Percentiles rank a stretch among this genome's conserved stretches.
Evolutionary conservation across 2,113 vertebrate species (phyloP).

Genomic region (Penelope pileata): DNA sequence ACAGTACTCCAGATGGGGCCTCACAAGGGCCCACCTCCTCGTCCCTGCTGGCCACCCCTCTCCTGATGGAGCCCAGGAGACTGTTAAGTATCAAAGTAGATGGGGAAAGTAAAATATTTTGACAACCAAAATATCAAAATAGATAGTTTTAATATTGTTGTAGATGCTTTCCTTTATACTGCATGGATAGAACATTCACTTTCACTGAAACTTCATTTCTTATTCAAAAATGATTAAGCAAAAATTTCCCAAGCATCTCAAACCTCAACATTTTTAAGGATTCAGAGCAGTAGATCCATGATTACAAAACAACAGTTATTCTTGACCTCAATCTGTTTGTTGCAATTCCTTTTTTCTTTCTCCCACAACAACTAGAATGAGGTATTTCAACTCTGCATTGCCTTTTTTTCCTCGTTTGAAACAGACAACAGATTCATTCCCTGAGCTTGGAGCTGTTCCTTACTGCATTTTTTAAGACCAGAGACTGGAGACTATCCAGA

Average conservation of each 20-base stretch:
- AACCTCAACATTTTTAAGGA: not conserved
- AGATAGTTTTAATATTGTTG: not conserved
- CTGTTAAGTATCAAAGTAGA: not conserved
- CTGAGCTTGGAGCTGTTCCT: not conserved
- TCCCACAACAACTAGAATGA: not conserved
- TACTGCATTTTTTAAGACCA: not conserved
- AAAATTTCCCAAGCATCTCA: not conserved
- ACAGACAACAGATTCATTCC: not conserved
- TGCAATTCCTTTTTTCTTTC: not conserved
- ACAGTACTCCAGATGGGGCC: too few relatives aligned
- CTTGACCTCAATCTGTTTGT: not conserved
- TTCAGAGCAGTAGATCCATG: not conserved
- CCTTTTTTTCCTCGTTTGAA: not conserved
- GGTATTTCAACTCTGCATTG: not conserved
- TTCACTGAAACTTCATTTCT: not conserved
- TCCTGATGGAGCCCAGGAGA: too few relatives aligned
- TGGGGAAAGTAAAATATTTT: not conserved
- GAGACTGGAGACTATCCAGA: not conserved
- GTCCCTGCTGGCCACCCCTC: too few relatives aligned
- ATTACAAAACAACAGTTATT: not conserved
- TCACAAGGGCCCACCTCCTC: too few relatives aligned
- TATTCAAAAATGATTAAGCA: not conserved
- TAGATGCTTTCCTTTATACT: not conserved
- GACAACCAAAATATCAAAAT: not conserved
- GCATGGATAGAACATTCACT: not conserved